Evolutionary conservation across 2,888 invertebrate species (phyloP).

Genomic region (Gortyna flavago): DNA sequence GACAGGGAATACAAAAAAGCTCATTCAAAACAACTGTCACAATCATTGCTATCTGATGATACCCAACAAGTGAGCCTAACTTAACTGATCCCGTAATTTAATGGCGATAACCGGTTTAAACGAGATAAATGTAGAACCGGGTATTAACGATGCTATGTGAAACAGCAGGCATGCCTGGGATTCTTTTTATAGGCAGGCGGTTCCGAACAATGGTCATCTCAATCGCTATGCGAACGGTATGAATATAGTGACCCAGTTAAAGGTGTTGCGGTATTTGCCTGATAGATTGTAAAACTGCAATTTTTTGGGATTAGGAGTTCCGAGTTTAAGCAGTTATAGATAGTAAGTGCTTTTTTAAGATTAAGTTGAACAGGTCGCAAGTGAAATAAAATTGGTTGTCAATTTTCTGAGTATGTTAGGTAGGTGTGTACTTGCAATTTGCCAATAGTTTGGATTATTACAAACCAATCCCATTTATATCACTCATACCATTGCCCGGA

Average conservation of each 20-base stretch:
- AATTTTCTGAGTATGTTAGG: background rate
- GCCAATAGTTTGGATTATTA: background rate
- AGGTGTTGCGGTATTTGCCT: background rate
- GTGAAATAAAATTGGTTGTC: background rate
- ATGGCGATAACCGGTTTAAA: background rate
- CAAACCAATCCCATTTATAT: background rate
- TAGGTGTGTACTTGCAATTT: background rate
- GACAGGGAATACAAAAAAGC: background rate
- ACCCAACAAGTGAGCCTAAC: slow-evolving; percentile 1
- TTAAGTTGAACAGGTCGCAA: background rate
- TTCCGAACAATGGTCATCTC: slow-evolving; percentile 19
- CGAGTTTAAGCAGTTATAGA: background rate
- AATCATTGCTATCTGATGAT: background rate
- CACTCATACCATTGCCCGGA: background rate
- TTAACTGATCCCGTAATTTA: background rate
- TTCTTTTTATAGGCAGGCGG: slow-evolving; percentile 30
- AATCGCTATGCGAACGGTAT: slow-evolving; percentile 21
- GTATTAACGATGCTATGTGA: slow-evolving; percentile 34
- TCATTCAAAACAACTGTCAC: background rate
- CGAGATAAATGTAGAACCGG: slow-evolving; percentile 1
- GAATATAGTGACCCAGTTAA: slow-evolving; percentile 20
- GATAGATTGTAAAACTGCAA: background rate
- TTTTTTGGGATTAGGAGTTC: background rate
- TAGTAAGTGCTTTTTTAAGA: background rate
- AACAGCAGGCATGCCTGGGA: slow-evolving; percentile 10